A percentile compares a stretch with the other conserved stretches of the same genome.
These are phyloP conservation scores for Speoplatyrhinus poulsoni DNA, from an alignment of 2,113 vertebrate genomes.

Conservation along the genomic window DNA sequence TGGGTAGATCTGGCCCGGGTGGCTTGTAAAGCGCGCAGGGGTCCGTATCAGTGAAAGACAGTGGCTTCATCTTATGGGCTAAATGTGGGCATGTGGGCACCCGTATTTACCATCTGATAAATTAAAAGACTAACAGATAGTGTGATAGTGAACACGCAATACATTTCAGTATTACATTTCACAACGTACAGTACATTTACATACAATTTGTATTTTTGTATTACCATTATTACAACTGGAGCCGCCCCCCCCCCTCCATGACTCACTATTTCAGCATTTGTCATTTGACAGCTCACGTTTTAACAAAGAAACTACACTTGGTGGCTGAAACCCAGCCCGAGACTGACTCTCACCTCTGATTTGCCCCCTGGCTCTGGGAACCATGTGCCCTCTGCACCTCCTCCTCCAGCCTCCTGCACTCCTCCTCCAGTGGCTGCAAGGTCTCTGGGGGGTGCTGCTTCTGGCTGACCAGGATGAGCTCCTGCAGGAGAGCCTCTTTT, in stretches of 20 bases:
- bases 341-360: slow-evolving; percentile 82
- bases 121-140: slow-evolving; percentile 21
- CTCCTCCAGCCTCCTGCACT: slow-evolving; percentile 86
- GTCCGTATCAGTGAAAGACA: neutral
- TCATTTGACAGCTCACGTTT: no score
- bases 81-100: slow-evolving; percentile 25
- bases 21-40: neutral
- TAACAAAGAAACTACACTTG: neutral
- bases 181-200: neutral
- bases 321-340: no score
- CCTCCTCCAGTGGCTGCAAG: slow-evolving; percentile 84
- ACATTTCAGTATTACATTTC: neutral
- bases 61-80: slow-evolving; percentile 1
- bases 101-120: slow-evolving; percentile 8
- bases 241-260: no score
- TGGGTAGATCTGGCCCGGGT: neutral
- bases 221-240: no score
- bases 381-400: slow-evolving; percentile 88
- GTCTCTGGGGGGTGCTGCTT: slow-evolving; percentile 83
- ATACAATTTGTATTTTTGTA: no score
- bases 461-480: slow-evolving; percentile 88
- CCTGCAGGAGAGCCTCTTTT: slow-evolving; percentile 95
- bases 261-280: no score
- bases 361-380: slow-evolving; percentile 87
- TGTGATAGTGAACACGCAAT: slow-evolving; percentile 12